These are phyloP conservation scores for Leptopilina drosophilae DNA, from an alignment of 2,888 invertebrate genomes.

Conservation along the genomic window DNA sequence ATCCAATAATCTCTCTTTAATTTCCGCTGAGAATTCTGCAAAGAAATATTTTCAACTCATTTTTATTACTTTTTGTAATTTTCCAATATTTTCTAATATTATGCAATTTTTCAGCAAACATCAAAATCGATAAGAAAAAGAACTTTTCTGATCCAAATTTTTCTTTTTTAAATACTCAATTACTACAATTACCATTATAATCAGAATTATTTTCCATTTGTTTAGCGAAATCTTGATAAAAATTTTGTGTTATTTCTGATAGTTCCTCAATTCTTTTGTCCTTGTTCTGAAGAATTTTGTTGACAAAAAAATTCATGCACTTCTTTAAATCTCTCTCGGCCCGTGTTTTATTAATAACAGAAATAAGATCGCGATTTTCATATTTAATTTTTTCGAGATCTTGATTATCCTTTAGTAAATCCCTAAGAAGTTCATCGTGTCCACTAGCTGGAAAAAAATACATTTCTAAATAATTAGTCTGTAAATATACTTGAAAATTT, in stretches of 20 bases:
- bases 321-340: constrained; percentile 82
- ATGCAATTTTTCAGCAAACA: neutral
- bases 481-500: no score
- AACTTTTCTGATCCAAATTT: no score
- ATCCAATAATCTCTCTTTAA: constrained; percentile 90
- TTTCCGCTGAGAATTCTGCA: constrained; percentile 83
- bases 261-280: constrained; percentile 88
- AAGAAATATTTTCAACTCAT: constrained; percentile 45
- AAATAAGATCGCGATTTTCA: constrained; percentile 73
- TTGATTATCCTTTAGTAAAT: constrained; percentile 76
- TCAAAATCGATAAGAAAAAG: no score
- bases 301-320: constrained; percentile 83
- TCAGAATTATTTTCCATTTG: constrained; percentile 83
- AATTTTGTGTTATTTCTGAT: constrained; percentile 93
- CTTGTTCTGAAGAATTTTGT: constrained; percentile 81
- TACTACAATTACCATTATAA: constrained; percentile 78
- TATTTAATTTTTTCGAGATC: constrained; percentile 78
- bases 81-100: no score
- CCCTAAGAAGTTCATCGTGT: constrained; percentile 74
- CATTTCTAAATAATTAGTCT: no score
- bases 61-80: neutral
- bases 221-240: constrained; percentile 89
- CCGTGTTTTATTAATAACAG: constrained; percentile 66
- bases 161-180: no score
- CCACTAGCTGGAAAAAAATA: constrained; percentile 64